phyloP scores from a whole-genome alignment of 2,113 vertebrate species.

The Bothrops jararaca region DNA sequence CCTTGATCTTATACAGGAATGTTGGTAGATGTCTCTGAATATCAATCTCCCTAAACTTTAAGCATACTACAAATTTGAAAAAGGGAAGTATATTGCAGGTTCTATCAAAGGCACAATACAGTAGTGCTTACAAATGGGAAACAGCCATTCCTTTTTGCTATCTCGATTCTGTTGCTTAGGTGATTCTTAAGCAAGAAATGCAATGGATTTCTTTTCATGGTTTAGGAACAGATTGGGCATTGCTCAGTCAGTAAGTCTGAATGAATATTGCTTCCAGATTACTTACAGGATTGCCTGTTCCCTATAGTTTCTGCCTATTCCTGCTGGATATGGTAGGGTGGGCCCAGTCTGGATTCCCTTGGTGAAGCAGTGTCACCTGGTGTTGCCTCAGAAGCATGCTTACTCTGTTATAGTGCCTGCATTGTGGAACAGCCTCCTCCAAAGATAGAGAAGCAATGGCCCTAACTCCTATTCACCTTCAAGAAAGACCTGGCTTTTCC shows the following conservation, averaged over 20 bases:
- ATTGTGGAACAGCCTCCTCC: background rate
- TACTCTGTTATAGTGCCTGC: background rate
- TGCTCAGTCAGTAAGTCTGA: background rate
- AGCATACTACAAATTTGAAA: background rate
- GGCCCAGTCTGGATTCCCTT: background rate
- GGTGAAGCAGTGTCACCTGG: background rate
- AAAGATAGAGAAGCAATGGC: background rate
- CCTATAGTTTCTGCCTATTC: background rate
- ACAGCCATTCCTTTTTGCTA: background rate
- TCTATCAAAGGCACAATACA: background rate
- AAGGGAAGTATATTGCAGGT: background rate
- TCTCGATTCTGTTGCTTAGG: background rate
- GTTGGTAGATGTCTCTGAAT: background rate
- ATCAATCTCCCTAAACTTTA: background rate
- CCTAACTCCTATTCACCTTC: background rate
- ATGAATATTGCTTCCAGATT: background rate
- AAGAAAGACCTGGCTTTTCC: background rate
- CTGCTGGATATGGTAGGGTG: background rate
- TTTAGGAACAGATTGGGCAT: background rate
- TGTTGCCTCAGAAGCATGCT: background rate
- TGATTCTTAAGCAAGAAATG: background rate
- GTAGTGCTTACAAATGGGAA: background rate
- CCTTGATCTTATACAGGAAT: background rate
- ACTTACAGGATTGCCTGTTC: background rate
- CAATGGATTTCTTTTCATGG: background rate